These are phyloP conservation scores for Gymnoscopelus braueri DNA, from an alignment of 2,797 vertebrate species.

Conservation along the genomic window DNA sequence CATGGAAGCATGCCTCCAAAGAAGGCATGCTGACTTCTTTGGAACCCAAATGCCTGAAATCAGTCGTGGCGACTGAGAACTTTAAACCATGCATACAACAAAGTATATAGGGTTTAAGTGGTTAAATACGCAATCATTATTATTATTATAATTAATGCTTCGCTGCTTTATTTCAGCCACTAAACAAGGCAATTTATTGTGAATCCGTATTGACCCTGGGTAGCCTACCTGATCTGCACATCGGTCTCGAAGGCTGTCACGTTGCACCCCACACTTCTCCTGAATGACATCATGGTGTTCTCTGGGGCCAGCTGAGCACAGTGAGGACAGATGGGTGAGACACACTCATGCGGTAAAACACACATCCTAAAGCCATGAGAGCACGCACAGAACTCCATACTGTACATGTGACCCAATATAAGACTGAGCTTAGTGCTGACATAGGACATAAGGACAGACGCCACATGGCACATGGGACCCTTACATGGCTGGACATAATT, in stretches of 20 bases:
- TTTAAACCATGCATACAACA: no score
- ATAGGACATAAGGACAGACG: conserved; percentile 27
- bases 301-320: conserved; percentile 90
- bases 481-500: conserved; percentile 21
- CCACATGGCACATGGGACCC: conserved; percentile 33
- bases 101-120: no score
- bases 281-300: conserved; percentile 95
- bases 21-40: no score
- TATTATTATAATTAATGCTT: background rate
- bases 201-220: background rate
- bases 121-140: no score
- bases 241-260: conserved; percentile 92
- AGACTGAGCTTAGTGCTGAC: conserved; percentile 38
- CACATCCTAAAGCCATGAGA: conserved; percentile 34
- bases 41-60: no score
- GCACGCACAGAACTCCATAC: conserved; percentile 11
- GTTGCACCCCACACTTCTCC: conserved; percentile 80
- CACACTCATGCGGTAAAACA: conserved; percentile 14
- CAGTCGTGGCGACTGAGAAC: no score
- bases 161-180: background rate
- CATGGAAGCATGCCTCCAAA: no score
- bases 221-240: conserved; percentile 91
- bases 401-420: conserved; percentile 5
- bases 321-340: conserved; percentile 54
- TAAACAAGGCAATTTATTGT: background rate